Percentiles rank a stretch among this genome's conserved stretches.
Evolutionary conservation across 2,797 vertebrate genomes (phyloP).

Genomic region (Onychomys arenicola): DNA sequence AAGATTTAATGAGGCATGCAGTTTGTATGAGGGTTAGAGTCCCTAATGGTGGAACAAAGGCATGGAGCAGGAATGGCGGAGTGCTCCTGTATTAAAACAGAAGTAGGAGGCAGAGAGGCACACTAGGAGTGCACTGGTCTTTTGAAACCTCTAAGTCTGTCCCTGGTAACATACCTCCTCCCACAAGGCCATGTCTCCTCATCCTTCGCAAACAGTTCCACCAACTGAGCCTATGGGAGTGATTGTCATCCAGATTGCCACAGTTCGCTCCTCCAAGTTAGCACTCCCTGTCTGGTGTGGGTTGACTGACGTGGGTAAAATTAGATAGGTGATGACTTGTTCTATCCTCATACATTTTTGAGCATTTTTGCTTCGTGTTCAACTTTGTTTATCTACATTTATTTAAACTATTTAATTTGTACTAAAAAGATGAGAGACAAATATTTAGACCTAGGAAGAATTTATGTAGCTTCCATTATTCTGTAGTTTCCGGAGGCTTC

Average conservation of each 20-base stretch:
- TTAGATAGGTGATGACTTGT: background rate
- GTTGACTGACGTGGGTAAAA: background rate
- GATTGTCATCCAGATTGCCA: background rate
- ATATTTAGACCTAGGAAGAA: background rate
- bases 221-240: background rate
- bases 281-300: background rate
- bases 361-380: background rate
- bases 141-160: background rate
- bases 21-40: background rate
- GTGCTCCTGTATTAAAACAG: background rate
- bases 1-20: background rate
- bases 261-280: background rate
- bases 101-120: background rate
- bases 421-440: background rate
- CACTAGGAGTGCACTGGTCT: too few relatives aligned
- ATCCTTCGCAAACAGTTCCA: background rate
- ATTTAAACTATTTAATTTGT: constrained; percentile 37
- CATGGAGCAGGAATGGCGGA: background rate
- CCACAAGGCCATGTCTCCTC: background rate
- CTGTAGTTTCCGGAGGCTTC: background rate
- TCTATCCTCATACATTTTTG: background rate
- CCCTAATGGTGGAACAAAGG: background rate
- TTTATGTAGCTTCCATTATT: background rate
- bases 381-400: background rate
- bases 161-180: background rate